Conservation (phyloP, 2,113 vertebrate genomes). For the Aegotheles bennettii region DNA sequence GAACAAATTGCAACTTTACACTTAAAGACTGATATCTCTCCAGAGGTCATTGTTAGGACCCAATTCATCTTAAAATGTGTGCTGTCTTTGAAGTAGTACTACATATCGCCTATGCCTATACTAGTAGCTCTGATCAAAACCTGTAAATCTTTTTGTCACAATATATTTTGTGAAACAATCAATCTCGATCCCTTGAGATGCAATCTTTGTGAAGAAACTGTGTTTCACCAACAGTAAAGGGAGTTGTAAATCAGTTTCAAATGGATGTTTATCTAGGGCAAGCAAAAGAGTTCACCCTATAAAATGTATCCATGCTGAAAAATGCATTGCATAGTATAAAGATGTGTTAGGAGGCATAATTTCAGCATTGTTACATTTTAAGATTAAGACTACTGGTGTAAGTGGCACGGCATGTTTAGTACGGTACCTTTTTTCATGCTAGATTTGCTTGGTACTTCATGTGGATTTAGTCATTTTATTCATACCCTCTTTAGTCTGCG, state of each 20-base stretch:
- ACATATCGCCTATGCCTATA: background rate
- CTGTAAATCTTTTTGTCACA: conserved; percentile 68
- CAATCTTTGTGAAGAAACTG: conserved; percentile 11
- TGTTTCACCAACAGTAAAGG: conserved; percentile 1
- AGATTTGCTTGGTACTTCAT: background rate
- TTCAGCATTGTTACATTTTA: background rate
- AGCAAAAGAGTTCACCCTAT: background rate
- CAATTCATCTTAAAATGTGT: conserved; percentile 48
- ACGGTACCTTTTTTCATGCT: background rate
- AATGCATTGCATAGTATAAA: background rate
- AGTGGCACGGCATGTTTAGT: background rate
- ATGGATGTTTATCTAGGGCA: conserved; percentile 14
- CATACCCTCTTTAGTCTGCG: background rate
- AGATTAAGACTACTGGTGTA: background rate
- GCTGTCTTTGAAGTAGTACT: conserved; percentile 36
- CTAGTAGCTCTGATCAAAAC: conserved; percentile 55
- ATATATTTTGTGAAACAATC: conserved; percentile 45
- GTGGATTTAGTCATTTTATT: background rate
- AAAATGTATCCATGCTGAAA: background rate
- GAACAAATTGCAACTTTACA: conserved; percentile 26
- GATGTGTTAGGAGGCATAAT: background rate
- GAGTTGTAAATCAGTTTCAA: conserved; percentile 55
- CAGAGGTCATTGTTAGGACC: background rate
- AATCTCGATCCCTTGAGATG: conserved; percentile 46
- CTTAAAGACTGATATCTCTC: background rate